These are phyloP conservation scores for Chironomus tentans DNA, from an alignment of 2,888 invertebrate species.

Conservation along the genomic window DNA sequence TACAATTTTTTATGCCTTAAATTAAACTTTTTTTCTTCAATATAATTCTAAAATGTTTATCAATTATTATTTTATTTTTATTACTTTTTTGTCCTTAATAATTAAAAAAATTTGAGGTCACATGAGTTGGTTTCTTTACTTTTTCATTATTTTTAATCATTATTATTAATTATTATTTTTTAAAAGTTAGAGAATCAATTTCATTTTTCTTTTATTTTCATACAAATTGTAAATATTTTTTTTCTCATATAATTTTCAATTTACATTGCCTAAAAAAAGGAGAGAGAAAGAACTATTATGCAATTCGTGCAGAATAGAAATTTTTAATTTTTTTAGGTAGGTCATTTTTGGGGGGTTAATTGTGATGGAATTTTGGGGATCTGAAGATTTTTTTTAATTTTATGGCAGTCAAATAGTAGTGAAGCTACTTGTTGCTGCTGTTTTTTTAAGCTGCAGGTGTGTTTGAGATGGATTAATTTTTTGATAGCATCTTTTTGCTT, in stretches of 20 bases:
- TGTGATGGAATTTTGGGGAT: too few species aligned
- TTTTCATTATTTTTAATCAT: slow-evolving; percentile 30
- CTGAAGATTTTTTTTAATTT: too few species aligned
- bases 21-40: background rate
- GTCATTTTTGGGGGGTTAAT: background rate
- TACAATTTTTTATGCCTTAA: background rate
- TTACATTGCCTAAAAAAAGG: background rate
- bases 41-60: background rate
- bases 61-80: slow-evolving; percentile 7
- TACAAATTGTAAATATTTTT: background rate
- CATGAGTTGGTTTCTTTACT: slow-evolving; percentile 41
- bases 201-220: background rate
- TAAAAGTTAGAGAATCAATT: background rate
- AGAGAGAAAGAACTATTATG: too few species aligned
- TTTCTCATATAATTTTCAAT: background rate
- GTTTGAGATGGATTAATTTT: too few species aligned
- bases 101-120: slow-evolving; percentile 45
- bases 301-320: background rate
- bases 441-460: too few species aligned
- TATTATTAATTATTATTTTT: background rate
- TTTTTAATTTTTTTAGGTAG: background rate
- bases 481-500: too few species aligned
- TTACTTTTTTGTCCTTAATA: slow-evolving; percentile 31
- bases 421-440: too few species aligned
- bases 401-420: too few species aligned